Percentiles rank a stretch among this genome's conserved stretches.
Conservation (phyloP, 2,113 vertebrate genomes). For the Pardalotus punctatus region DNA sequence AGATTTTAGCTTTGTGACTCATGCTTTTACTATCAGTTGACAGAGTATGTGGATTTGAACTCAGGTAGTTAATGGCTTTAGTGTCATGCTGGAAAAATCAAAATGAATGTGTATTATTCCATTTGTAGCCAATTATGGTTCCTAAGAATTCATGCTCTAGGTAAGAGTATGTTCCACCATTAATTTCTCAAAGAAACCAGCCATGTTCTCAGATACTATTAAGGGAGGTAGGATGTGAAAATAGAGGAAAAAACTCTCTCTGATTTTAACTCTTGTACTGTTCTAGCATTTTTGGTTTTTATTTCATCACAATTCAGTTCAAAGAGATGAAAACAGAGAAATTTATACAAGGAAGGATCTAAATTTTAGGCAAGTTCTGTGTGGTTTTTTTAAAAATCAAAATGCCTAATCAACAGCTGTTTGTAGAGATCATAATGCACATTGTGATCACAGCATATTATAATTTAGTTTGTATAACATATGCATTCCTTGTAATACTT, state of each 20-base stretch:
- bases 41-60: neutral
- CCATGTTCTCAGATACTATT: neutral
- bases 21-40: neutral
- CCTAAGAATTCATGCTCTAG: neutral
- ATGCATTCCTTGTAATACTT: fast-evolving
- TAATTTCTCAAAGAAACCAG: neutral
- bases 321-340: neutral
- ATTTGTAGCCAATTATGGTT: neutral
- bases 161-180: neutral
- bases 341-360: neutral
- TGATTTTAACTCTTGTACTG: neutral
- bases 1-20: neutral
- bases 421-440: neutral
- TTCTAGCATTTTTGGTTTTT: neutral
- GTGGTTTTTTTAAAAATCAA: neutral
- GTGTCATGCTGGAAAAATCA: neutral
- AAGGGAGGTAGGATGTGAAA: neutral
- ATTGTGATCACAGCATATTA: neutral
- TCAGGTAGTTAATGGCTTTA: neutral
- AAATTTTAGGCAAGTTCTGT: neutral
- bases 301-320: neutral
- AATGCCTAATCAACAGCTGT: neutral
- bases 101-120: neutral
- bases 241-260: neutral
- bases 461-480: neutral